These are phyloP conservation scores for Oscheius sp. DNA, from an alignment of 1,140 invertebrate genomes.

Conservation along the genomic window DNA sequence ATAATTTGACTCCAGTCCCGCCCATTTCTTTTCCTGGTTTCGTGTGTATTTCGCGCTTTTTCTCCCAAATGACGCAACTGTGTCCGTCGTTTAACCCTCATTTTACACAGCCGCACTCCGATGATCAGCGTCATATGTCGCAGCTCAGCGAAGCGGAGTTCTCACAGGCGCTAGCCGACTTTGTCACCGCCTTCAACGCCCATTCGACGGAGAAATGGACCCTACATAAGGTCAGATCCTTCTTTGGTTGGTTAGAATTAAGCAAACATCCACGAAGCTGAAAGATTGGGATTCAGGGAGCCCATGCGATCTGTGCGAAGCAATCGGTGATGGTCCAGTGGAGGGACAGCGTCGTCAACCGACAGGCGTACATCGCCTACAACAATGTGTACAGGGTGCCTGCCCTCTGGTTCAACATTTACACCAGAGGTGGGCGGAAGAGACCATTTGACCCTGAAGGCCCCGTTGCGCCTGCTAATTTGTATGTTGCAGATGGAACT, in stretches of 20 bases:
- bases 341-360: conserved; percentile 8
- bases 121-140: conserved; percentile 8
- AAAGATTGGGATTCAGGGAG: conserved; percentile 3
- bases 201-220: conserved; percentile 12
- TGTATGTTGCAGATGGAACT: not conserved
- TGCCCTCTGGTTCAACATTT: conserved; percentile 33
- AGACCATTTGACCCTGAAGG: not conserved
- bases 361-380: conserved; percentile 32
- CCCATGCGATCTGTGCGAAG: conserved; percentile 13
- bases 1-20: no score
- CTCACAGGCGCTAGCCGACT: not conserved
- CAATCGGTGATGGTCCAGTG: conserved; percentile 18
- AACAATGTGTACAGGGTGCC: conserved; percentile 25
- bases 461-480: no score
- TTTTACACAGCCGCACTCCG: not conserved
- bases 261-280: no score
- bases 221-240: conserved; percentile 11
- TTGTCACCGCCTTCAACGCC: not conserved
- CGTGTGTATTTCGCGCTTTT: no score
- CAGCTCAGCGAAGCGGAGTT: conserved; percentile 16
- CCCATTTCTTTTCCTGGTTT: no score
- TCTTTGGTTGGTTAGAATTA: no score
- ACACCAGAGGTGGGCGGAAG: conserved; percentile 8
- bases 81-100: no score
- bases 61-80: not conserved